phyloP scores from a whole-genome alignment of 2,113 vertebrate species.

The Camelus dromedarius region DNA sequence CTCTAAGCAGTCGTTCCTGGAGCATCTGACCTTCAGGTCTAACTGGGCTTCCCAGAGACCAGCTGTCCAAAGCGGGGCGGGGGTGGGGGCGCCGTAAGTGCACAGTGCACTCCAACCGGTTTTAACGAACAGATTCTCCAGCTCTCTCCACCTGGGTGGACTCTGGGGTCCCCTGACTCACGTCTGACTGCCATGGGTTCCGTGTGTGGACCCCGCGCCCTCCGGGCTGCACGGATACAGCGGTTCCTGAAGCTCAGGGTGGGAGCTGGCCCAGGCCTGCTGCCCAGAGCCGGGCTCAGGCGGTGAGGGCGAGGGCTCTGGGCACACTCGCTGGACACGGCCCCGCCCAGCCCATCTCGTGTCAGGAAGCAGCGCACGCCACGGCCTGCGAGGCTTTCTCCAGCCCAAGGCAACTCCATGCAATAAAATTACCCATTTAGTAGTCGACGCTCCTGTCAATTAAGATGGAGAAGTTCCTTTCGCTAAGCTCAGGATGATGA shows the following conservation, averaged over 20 bases:
- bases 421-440: accelerated
- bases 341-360: accelerated
- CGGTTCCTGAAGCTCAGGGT: background rate
- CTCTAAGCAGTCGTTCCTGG: accelerated
- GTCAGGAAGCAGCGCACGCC: accelerated
- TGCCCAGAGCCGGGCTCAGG: background rate
- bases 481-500: background rate
- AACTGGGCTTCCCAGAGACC: background rate
- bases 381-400: accelerated
- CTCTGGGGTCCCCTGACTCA: accelerated
- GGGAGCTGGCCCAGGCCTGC: accelerated
- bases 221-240: background rate
- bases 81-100: too few species aligned
- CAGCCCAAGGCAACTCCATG: background rate
- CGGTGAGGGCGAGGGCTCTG: accelerated
- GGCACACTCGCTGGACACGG: accelerated
- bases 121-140: background rate
- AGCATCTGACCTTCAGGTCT: background rate
- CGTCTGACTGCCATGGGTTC: accelerated
- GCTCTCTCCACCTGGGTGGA: background rate
- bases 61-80: accelerated
- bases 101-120: accelerated
- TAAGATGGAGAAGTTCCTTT: background rate
- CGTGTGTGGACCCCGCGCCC: accelerated
- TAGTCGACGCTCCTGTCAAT: background rate